Percentiles rank a stretch among this genome's conserved stretches.
Conservation (phyloP, 1,140 invertebrate species). For the Drosophila tsacasi region DNA sequence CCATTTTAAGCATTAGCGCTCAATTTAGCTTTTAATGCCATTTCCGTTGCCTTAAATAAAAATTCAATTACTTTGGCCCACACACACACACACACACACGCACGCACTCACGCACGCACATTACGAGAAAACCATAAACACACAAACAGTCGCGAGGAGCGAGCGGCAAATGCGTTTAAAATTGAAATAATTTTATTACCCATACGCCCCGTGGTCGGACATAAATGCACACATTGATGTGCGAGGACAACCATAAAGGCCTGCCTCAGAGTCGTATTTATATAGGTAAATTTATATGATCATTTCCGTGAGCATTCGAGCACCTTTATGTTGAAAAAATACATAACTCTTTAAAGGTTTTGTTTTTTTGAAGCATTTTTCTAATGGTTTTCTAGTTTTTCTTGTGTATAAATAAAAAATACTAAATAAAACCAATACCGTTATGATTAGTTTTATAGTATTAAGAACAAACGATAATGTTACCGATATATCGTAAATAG, state of each 20-base stretch:
- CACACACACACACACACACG: conserved; percentile 15
- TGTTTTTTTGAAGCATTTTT: background rate
- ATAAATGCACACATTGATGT: conserved; percentile 46
- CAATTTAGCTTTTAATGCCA: conserved; percentile 81
- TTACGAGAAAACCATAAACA: conserved; percentile 54
- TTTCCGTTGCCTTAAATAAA: conserved; percentile 79
- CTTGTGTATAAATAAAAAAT: too few species aligned
- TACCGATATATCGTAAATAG: too few species aligned
- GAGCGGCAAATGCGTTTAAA: conserved; percentile 70
- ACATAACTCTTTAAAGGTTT: background rate
- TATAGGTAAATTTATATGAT: conserved; percentile 7
- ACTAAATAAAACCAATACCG: too few species aligned
- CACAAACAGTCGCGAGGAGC: conserved; percentile 38
- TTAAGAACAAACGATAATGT: too few species aligned
- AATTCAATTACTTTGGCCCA: conserved; percentile 73
- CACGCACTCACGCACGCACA: conserved; percentile 6
- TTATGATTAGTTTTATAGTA: too few species aligned
- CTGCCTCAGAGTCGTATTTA: conserved; percentile 10
- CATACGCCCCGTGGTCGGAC: conserved; percentile 58
- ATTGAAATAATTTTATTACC: conserved; percentile 79
- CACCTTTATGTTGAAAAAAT: conserved; percentile 7
- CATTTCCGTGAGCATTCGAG: background rate
- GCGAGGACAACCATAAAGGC: conserved; percentile 21
- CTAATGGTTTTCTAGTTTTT: background rate
- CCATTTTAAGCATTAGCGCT: conserved; percentile 65